Conservation (phyloP, 2,888 invertebrate genomes). For the Callinectes sapidus region DNA sequence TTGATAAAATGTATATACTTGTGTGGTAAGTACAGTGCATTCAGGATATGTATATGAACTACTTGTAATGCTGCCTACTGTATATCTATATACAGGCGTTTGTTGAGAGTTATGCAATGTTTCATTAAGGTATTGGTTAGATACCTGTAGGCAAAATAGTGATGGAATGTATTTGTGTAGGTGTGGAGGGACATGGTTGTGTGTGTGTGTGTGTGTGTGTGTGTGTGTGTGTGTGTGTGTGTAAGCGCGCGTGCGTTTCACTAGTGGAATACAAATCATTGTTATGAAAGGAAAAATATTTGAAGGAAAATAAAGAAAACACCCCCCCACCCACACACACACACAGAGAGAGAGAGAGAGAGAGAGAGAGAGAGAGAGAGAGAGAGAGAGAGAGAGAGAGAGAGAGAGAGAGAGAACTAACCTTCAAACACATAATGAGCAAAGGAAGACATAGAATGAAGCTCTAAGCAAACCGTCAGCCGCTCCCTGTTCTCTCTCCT, state of each 20-base stretch:
- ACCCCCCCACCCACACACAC: background rate
- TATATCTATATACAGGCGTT: no score
- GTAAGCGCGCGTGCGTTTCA: no score
- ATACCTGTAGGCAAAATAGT: background rate
- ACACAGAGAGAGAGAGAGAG: background rate
- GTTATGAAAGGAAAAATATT: background rate
- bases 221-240: no score
- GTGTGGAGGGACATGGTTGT: background rate
- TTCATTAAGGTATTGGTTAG: background rate
- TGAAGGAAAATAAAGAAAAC: background rate
- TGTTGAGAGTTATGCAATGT: background rate
- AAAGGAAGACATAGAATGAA: background rate
- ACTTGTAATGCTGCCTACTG: no score
- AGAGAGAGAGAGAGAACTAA: background rate
- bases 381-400: no score
- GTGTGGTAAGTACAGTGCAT: background rate
- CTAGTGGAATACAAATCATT: background rate
- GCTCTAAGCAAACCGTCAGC: background rate
- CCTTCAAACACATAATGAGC: background rate
- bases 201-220: background rate
- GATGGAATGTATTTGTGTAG: background rate
- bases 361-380: no score
- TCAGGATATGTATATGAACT: background rate
- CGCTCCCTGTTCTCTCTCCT: background rate
- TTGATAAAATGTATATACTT: background rate